Evolutionary conservation across 2,888 invertebrate species (phyloP).

Genomic region (Ellobium chinense): DNA sequence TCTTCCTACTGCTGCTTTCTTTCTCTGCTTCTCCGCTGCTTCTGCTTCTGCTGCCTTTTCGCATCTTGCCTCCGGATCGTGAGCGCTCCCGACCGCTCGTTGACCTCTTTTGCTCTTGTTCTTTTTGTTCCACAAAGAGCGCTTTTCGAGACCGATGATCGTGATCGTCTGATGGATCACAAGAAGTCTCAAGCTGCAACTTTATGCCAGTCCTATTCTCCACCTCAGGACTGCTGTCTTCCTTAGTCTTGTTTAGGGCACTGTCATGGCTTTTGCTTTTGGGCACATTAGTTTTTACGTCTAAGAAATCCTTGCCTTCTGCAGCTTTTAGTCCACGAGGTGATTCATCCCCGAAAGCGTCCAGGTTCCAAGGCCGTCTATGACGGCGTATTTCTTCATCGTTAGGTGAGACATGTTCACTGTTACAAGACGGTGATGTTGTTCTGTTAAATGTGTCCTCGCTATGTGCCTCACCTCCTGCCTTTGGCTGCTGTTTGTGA

Average conservation of each 20-base stretch:
- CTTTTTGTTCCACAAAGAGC: constrained; percentile 21
- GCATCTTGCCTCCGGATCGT: not conserved
- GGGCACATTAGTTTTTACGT: not conserved
- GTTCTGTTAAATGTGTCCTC: not conserved
- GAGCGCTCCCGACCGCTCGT: not conserved
- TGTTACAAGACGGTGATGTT: not conserved
- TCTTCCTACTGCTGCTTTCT: constrained; percentile 19
- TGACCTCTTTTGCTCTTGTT: not conserved
- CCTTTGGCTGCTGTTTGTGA: not conserved
- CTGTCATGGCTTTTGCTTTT: constrained; percentile 4
- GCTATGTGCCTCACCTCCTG: not conserved
- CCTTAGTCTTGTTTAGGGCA: not conserved
- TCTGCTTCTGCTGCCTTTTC: constrained; percentile 40
- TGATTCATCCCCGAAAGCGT: not conserved
- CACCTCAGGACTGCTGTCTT: not conserved
- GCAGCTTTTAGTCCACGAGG: no score
- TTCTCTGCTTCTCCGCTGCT: constrained; percentile 39
- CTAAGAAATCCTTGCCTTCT: not conserved
- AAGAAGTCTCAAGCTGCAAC: not conserved
- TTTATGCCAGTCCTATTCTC: not conserved
- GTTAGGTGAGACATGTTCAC: not conserved
- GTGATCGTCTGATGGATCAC: not conserved
- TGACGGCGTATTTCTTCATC: not conserved
- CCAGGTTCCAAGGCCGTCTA: constrained; percentile 19
- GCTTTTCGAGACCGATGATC: constrained; percentile 24